Base-by-base conservation (phyloP, 2,797 vertebrate genomes). In the Parambassis ranga region DNA sequence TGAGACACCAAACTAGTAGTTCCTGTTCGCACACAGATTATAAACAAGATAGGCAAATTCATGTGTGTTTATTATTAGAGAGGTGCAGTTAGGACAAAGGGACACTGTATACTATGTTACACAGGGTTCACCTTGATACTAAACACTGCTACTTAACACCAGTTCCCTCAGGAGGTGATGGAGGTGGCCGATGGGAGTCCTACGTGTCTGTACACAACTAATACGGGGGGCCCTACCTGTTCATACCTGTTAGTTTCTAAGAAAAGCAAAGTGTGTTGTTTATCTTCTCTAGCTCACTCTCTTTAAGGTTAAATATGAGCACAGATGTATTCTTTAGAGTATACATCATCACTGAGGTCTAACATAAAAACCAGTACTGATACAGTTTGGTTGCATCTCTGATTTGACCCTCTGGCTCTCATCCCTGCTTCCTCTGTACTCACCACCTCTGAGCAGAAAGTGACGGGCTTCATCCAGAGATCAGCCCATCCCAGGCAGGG, bases 401-500 rank as follows among this genome's bases (percentile, higher is more conserved):
- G 7, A 20, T 31, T 49, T 70, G 60, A 57, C 46, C 6, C 33
- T 46, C 13, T n/a, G n/a, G n/a, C 19, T 65, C 15, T 38, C 11
- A 3, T 16, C 44, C 37, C 13, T 59, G 27, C 20, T 11, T 56
- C 67, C 28, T 60, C 64, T 49, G 53, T 59, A 28, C 30, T 59
- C 71, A 47, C 57, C 50, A 57, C 39, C 63, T 55, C 72, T 31
- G 32, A 38, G 52, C 73, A 75, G 31, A 71, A 65, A 67, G 13
- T 51, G 48, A 63, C 72, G 52, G 44, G 64, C 66, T 62, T 66
- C 70, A 62, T 60, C 55, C 68, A 74, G 44, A 81, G 64, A 83
- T 81, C 80, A 75, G 75, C 65, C 65, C 76, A 73, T 84, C 65
- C 44, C 19, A 22, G 44, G 41, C 48, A 49, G 37, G 42, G 50